Evolutionary conservation across 1,140 invertebrate species (phyloP), one percentile per base, ranked within the genome.

Genomic region (Coptotermes formosanus): DNA sequence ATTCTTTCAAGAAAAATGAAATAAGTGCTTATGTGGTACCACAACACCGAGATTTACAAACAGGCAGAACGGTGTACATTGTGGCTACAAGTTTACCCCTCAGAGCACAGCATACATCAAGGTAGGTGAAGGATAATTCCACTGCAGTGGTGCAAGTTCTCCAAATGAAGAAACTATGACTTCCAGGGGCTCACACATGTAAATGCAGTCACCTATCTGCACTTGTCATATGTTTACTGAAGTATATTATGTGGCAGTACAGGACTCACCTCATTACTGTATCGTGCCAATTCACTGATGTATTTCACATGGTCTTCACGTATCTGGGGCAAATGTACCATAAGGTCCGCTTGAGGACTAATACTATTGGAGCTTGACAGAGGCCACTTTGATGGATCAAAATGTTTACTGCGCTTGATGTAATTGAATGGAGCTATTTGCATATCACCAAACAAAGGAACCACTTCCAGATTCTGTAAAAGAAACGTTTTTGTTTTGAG

Each of bases 341-440:
- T 97, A 84, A 99, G 93, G 92, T 99, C 98, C 0, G 98, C 97
- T 91, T 99, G 98, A 0, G 97, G 97, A 87, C 97, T 97, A 75
- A 95, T 94, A 85, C 93, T 94, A 44, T 93, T 94, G 12, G 95
- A 96, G 89, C 96, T 95, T 2, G 95, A 97, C 52, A 98, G 90
- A 8, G 98, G 98, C 99, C 99, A 99, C 90, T 96, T 96, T 12
- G 93, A 93, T 0, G 97, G 92, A 90, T 99, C 99, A 91, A 98
- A 99, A 90, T 99, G 97, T 89, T 97, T 97, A 85, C 97, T 98
- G 83, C 97, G 93, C 91, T 98, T 98, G 82, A 99, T 98, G 89
- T 99, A 99, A 90, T 99, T 98, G 90, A 99, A 99, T 0, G 99
- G 99, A 0, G 98, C 97, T 87, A 99, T 99, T 92, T 99, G 99